A percentile compares a stretch with the other conserved stretches of the same genome.
These are phyloP conservation scores for Lethenteron camtschaticum DNA, from an alignment of 2,113 vertebrate genomes.

Conservation along the genomic window DNA sequence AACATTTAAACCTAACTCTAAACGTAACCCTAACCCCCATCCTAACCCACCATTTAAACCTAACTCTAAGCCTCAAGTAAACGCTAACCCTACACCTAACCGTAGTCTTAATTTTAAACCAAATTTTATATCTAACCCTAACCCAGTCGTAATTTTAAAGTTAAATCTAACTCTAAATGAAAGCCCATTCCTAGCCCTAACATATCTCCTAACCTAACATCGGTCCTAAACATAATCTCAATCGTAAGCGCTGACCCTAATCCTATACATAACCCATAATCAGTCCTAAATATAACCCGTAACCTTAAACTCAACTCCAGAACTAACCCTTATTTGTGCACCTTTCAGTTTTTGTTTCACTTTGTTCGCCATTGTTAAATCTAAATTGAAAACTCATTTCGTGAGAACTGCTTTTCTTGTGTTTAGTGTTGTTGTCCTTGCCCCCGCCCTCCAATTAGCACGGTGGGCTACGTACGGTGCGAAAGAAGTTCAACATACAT, in stretches of 20 bases:
- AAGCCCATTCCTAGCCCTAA: not conserved
- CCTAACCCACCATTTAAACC: not conserved
- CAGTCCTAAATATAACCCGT: not conserved
- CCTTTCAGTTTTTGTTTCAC: too few relatives aligned
- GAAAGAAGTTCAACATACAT: too few relatives aligned
- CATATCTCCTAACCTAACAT: not conserved
- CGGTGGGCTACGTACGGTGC: too few relatives aligned
- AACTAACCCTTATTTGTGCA: not conserved
- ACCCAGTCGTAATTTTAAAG: not conserved
- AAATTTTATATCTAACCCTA: not conserved
- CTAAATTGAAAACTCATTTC: too few relatives aligned
- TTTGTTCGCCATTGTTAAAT: too few relatives aligned
- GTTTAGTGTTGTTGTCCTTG: too few relatives aligned
- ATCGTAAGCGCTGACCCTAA: not conserved
- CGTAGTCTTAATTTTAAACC: not conserved
- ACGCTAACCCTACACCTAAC: constrained; percentile 5
- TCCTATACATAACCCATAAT: not conserved
- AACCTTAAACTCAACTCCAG: not conserved
- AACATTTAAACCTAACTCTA: not conserved
- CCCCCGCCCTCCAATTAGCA: too few relatives aligned
- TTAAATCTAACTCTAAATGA: not conserved
- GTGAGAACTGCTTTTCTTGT: too few relatives aligned
- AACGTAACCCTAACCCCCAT: not conserved
- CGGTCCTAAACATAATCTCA: not conserved
- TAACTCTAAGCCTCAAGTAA: not conserved